Base-by-base conservation (phyloP, 2,797 vertebrate species). In the Rhinatrema bivittatum region DNA sequence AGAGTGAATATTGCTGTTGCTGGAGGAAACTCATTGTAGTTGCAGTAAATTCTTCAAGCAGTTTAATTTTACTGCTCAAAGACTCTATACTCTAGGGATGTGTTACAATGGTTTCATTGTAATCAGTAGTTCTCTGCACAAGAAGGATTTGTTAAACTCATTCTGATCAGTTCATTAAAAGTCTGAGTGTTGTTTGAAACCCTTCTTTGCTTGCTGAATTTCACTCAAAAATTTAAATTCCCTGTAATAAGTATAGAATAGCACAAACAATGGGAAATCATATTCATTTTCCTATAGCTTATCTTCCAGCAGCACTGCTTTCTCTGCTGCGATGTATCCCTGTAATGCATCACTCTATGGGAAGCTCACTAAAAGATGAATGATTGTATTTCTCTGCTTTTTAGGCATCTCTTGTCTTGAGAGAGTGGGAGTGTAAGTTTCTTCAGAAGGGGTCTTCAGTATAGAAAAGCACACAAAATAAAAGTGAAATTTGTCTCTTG, bases 151-250 rank as follows among this genome's bases (percentile, higher is more conserved):
- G 19, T 62, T 60, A 56, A 66, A 60, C 15, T 46, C 15, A 37
- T 52, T 62, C 28, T 46, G 33, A 59, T 68, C 34, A 41, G 43
- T 53, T 57, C 35, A 62, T 66, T 66, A 72, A 59, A 58, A 58
- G 24, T 40, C 45, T 64, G 34, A 68, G 53, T 39, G 9, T 28
- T 35, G 18, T 36, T 50, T 53, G 32, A 56, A 58, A 56, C 9
- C 14, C 14, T 56, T 45, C 51, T 65, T 8, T 31, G 14, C 18
- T 47, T 26, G 44, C 14, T 51, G 15, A 10, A 60, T 65, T 65
- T 61, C 24, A 52, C 34, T 51, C 29, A 65, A 65, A 50, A 57
- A 22, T 34, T 59, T 25, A 50, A 45, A 36, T 53, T 55, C 34
- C 38, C 5, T 20, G 5, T 42, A 48, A 46, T 42, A 36, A 52